Base-by-base conservation (phyloP, 1,140 invertebrate species). In the Papilio xuthus region DNA sequence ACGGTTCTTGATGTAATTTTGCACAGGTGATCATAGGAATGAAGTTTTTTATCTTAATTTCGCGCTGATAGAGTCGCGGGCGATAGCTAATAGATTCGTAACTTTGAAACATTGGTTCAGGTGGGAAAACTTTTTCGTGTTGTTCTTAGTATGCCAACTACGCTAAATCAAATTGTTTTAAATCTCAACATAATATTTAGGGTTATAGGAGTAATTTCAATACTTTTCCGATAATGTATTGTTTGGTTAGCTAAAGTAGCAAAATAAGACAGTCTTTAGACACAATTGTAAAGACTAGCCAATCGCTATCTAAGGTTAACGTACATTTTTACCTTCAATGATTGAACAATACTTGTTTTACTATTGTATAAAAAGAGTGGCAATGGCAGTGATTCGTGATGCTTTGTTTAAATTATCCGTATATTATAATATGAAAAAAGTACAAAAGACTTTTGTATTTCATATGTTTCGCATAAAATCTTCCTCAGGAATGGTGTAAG, bases 331-430 rank as follows among this genome's bases (percentile, higher is more conserved):
- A 50, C 47, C 47, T 50, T 50, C 47, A 50, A 18, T 50, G 47
- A 50, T 50, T 6, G 15, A 50, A 50, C 47, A 50, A 50, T 50
- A 50, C 15, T 50, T 50, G 18, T 50, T 50, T 50, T 18, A 50
- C 15, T 18, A 50, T 50, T 50, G 47, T 50, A 50, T 50, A n/a
- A n/a, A 18, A 41, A 47, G 44, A 47, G 44, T 47, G 47, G 47
- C 47, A 50, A 50, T 50, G 47, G 13, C 47, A 50, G 18, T 50
- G 47, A 50, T 50, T 50, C 47, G 47, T 50, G 47, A 50, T 50
- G 47, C 47, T 50, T 50, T 50, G 47, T 50, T 50, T 50, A 50
- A 50, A 50, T 50, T 50, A 50, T 50, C 47, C 47, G 47, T 15
- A 50, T 44, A 44, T 50, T 50, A 50, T 50, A 50, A 50, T 50